These are phyloP conservation scores for Procambarus clarkii DNA, from an alignment of 1,140 invertebrate species.

Conservation along the genomic window DNA sequence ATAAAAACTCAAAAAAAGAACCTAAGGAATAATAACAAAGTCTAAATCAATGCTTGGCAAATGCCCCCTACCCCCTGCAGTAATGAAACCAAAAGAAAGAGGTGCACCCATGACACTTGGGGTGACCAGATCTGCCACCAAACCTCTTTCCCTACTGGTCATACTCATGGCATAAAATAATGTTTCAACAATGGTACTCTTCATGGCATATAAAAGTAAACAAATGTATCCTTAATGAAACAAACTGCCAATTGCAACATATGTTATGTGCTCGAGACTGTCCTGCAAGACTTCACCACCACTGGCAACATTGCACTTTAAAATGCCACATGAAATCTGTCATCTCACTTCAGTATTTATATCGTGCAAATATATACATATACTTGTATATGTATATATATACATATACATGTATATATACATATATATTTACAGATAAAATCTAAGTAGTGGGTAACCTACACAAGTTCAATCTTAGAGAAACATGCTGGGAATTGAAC, in stretches of 20 bases:
- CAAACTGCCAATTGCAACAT: constrained; percentile 27
- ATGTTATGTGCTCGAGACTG: background rate
- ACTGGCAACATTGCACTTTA: constrained; percentile 66
- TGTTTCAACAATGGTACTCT: background rate
- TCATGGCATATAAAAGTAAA: constrained; percentile 54
- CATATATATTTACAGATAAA: too few relatives aligned
- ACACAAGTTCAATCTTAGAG: constrained; percentile 16
- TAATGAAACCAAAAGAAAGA: constrained; percentile 47
- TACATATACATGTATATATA: too few relatives aligned
- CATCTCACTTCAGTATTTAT: constrained; percentile 19
- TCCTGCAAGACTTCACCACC: constrained; percentile 53
- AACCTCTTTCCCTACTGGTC: constrained; percentile 29
- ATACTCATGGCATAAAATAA: constrained; percentile 45
- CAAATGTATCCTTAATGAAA: background rate
- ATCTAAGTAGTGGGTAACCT: background rate
- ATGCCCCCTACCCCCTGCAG: constrained; percentile 60
- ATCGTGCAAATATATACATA: too few relatives aligned
- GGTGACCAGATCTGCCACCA: constrained; percentile 50
- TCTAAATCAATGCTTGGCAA: constrained; percentile 61
- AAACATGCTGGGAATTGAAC: background rate
- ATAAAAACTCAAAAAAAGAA: background rate
- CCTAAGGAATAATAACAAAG: constrained; percentile 45
- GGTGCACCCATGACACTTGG: constrained; percentile 34
- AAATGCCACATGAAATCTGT: constrained; percentile 37
- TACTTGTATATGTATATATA: too few relatives aligned